Evolutionary conservation across 2,888 invertebrate genomes (phyloP), one percentile per base, ranked within the genome.

Genomic region (Anoncus sp.): DNA sequence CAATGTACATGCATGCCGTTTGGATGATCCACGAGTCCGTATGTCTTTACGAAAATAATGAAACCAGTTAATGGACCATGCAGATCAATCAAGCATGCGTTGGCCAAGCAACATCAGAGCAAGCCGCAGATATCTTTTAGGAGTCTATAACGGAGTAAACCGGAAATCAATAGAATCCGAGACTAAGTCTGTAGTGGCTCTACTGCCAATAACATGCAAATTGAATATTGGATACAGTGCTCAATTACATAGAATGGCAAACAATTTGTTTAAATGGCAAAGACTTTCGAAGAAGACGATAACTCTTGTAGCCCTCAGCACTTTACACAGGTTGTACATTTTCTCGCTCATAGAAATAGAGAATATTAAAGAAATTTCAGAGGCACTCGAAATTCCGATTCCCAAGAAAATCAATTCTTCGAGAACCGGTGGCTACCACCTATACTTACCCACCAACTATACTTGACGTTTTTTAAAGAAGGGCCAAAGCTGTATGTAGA

Each of bases 11-110:
- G 62, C 20, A 10, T 62, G 7, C 57, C 57, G n/a, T 57, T 62
- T 20, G 43, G 38, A n/a, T 14, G 40, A 18, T 62, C 60, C 4
- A 60, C 24, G 14, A 43, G 35, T 10, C 22, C 22, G n/a, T 57
- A 9, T 24, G 38, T 24, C 10, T 57, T 35, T 14, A 31, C 31
- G 3, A 31, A 31, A 31, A 31, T 31, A 3, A 31, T 31, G 31
- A 31, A 31, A 31, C 31, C 7, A 7, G 27, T n/a, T 86, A 65
- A 76, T 86, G 24, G 47, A 31, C 76, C 81, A 78, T 78, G 70
- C 77, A 85, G 85, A 75, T 35, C 47, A 10, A 77, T 81, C 69
- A 74, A 70, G 66, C 86, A 87, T 80, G 85, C 82, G 12, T 18
- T 76, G 40, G 63, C 66, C 7, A 38, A 57, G 72, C 60, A 18